Evolutionary conservation across 2,797 vertebrate genomes (phyloP).

Genomic region (Pyrocephalus nanus): DNA sequence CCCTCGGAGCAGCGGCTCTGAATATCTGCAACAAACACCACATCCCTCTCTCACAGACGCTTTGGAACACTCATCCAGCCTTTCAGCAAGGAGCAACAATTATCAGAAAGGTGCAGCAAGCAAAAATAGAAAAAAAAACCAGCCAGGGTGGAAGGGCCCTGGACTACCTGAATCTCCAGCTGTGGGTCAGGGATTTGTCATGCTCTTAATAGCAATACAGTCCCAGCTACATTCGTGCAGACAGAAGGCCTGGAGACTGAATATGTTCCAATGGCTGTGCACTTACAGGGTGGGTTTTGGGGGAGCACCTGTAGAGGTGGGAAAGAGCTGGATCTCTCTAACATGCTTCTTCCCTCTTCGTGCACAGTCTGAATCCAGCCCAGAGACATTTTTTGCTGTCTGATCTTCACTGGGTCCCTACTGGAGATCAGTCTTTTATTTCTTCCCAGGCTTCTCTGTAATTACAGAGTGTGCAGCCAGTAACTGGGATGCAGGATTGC

Average conservation of each 20-base stretch:
- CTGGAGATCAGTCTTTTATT: not conserved
- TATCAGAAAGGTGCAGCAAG: not conserved
- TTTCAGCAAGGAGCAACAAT: not conserved
- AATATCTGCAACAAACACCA: not conserved
- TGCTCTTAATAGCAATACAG: not conserved
- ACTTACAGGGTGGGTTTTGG: not conserved
- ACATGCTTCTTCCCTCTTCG: not conserved
- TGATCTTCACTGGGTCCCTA: not conserved
- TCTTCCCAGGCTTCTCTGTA: not conserved
- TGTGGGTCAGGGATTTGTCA: not conserved
- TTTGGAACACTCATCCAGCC: not conserved
- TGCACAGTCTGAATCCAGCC: not conserved
- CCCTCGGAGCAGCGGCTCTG: not conserved
- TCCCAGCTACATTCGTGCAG: not conserved
- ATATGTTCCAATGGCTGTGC: fast-evolving
- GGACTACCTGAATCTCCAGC: not conserved
- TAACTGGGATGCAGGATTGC: not conserved
- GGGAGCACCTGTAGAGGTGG: not conserved
- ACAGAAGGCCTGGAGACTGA: not conserved
- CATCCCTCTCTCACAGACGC: not conserved
- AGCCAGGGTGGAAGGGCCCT: not conserved
- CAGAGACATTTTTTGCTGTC: not conserved
- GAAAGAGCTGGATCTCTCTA: not conserved
- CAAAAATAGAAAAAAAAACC: not conserved
- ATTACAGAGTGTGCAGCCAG: not conserved